Evolutionary conservation across 2,113 vertebrate species (phyloP), one percentile per base, ranked within the genome.

Genomic region (Thomomys bottae): DNA sequence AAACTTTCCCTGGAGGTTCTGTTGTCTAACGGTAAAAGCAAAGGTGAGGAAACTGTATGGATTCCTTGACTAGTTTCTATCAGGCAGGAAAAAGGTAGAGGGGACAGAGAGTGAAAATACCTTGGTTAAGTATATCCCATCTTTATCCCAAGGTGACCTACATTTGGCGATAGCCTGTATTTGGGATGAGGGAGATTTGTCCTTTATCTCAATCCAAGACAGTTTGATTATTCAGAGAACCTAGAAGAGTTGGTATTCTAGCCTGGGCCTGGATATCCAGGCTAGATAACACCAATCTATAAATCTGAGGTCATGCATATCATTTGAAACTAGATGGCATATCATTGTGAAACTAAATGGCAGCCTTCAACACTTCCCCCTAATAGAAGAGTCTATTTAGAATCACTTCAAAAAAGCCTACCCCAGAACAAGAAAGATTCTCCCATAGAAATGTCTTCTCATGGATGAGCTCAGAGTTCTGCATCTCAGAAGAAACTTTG

Each of bases 1-100:
- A 97, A 96, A 95, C 82, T 95, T 24, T 67, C 85, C 94, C 92
- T 70, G 78, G 91, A 95, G 94, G 70, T 54, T 96, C 63, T 93
- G 96, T 94, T 95, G 88, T 81, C 84, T 94, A 84, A 63, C 81
- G 42, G 92, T 93, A 79, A 96, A 95, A 96, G 67, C 28, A 54
- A 95, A 91, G 94, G 79, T 73, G 1, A 86, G 89, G 87, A 93
- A 94, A 88, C 59, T 40, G 21, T 80, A 36, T 68, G 28, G 79
- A 85, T 81, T 84, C 57, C 67, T 66, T 38, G 15, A 82, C 45
- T 76, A 81, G 82, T 68, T 91, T 87, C 71, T 59, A 12, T 28
- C 63, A 90, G 54, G 32, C 26, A 73, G 76, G 84, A 67, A 81
- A 83, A 80, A 15, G 36, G 38, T 36, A n/a, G 64, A 71, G 23